phyloP scores from a whole-genome alignment of 2,113 vertebrate species.

The Solenodon paradoxus region DNA sequence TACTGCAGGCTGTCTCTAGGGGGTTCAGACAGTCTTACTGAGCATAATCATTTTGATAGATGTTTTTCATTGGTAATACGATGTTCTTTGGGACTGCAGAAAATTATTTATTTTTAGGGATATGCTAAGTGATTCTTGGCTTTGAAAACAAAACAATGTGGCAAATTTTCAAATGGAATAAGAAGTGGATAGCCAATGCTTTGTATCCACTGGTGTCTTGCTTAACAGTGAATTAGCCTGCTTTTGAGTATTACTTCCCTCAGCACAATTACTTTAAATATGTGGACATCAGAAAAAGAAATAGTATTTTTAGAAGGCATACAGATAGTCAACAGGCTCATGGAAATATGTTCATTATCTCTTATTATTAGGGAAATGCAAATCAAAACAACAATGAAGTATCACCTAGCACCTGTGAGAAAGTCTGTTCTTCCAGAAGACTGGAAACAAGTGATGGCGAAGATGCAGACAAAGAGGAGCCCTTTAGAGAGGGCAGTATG shows the following conservation, averaged over 20 bases:
- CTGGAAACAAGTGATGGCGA: too few relatives aligned
- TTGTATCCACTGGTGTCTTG: background rate
- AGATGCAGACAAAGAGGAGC: too few relatives aligned
- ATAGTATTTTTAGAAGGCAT: too few relatives aligned
- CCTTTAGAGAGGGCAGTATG: too few relatives aligned
- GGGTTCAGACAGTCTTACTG: constrained; percentile 45
- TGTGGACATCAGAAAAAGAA: too few relatives aligned
- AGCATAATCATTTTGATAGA: constrained; percentile 64
- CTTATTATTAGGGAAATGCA: too few relatives aligned
- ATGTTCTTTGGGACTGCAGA: constrained; percentile 35
- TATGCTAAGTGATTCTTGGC: constrained; percentile 31
- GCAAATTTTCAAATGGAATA: constrained; percentile 26
- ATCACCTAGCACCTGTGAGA: too few relatives aligned
- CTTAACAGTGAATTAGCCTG: background rate
- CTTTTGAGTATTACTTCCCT: constrained; percentile 40
- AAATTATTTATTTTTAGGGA: constrained; percentile 42
- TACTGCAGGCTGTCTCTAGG: constrained; percentile 50
- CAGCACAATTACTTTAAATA: constrained; percentile 13
- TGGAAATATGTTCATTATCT: too few relatives aligned
- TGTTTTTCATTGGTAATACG: constrained; percentile 63
- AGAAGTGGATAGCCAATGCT: background rate
- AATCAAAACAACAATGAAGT: too few relatives aligned
- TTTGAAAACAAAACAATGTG: constrained; percentile 29
- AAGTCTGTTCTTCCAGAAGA: too few relatives aligned
- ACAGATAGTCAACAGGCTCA: too few relatives aligned